Conservation (phyloP, 1,140 invertebrate species). For the Drosophila orosa region DNA sequence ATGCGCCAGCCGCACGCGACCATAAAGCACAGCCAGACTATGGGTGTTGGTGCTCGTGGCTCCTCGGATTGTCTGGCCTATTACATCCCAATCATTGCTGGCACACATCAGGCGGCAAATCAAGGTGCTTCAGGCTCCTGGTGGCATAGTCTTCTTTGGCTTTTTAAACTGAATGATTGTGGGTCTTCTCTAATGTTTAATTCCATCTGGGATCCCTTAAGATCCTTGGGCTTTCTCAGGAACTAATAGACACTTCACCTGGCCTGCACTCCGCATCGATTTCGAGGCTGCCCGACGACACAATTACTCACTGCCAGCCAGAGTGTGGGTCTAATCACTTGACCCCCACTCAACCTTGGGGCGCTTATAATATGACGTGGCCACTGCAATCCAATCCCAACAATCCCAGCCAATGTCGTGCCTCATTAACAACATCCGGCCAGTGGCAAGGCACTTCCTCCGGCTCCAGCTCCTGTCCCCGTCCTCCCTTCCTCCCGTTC, state of each 20-base stretch:
- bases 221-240: background rate
- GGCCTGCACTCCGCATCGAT: constrained; percentile 12
- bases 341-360: constrained; percentile 49
- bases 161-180: background rate
- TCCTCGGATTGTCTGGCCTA: constrained; percentile 11
- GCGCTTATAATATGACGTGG: constrained; percentile 49
- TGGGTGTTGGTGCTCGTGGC: constrained; percentile 1
- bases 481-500: background rate
- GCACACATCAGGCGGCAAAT: constrained; percentile 19
- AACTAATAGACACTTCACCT: background rate
- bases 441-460: constrained; percentile 33
- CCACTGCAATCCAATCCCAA: constrained; percentile 57
- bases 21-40: constrained; percentile 31
- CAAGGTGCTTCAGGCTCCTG: background rate
- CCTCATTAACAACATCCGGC: constrained; percentile 72
- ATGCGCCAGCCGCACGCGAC: constrained; percentile 65
- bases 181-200: too few species aligned
- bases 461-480: background rate
- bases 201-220: too few species aligned
- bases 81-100: constrained; percentile 33
- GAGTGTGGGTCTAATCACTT: constrained; percentile 37
- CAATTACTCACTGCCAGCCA: constrained; percentile 25
- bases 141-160: background rate
- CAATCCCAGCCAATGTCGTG: constrained; percentile 64
- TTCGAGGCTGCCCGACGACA: too few species aligned